Conservation (phyloP, 2,797 vertebrate species). For the Sebastes trivittatus region DNA sequence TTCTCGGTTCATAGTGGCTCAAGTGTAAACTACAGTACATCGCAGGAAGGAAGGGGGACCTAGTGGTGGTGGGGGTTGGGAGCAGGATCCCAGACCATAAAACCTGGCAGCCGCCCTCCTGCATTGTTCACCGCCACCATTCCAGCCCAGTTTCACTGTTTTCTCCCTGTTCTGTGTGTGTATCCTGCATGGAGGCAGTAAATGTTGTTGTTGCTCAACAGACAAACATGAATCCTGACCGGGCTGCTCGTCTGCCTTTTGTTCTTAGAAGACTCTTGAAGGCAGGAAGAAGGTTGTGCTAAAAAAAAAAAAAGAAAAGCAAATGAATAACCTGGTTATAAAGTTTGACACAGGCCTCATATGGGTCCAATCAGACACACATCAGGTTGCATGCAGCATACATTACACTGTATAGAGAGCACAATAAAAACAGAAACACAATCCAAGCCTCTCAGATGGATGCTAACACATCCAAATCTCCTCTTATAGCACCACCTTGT, state of each 20-base stretch:
- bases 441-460: slow-evolving; percentile 37
- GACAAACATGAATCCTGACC: slow-evolving; percentile 64
- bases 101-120: slow-evolving; percentile 80
- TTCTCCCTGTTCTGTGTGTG: slow-evolving; percentile 68
- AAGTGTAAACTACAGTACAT: slow-evolving; percentile 82
- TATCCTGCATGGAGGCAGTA: slow-evolving; percentile 81
- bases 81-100: slow-evolving; percentile 79
- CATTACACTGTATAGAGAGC: slow-evolving; percentile 33
- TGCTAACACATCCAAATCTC: slow-evolving; percentile 68
- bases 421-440: slow-evolving; percentile 47
- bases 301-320: not conserved
- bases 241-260: slow-evolving; percentile 61
- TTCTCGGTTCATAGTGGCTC: slow-evolving; percentile 71
- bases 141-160: slow-evolving; percentile 75
- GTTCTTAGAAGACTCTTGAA: slow-evolving; percentile 52
- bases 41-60: slow-evolving; percentile 84
- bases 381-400: slow-evolving; percentile 33
- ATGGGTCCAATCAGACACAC: slow-evolving; percentile 38
- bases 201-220: slow-evolving; percentile 71
- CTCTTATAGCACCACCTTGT: slow-evolving; percentile 86
- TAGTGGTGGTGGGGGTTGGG: slow-evolving; percentile 74
- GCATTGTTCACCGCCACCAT: slow-evolving; percentile 82
- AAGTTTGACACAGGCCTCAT: slow-evolving; percentile 36
- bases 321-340: slow-evolving; percentile 45
- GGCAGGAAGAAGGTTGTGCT: slow-evolving; percentile 46